Percentiles rank a stretch among this genome's conserved stretches.
These are phyloP conservation scores for Antheraea pernyi DNA, from an alignment of 1,140 invertebrate genomes.

Conservation along the genomic window DNA sequence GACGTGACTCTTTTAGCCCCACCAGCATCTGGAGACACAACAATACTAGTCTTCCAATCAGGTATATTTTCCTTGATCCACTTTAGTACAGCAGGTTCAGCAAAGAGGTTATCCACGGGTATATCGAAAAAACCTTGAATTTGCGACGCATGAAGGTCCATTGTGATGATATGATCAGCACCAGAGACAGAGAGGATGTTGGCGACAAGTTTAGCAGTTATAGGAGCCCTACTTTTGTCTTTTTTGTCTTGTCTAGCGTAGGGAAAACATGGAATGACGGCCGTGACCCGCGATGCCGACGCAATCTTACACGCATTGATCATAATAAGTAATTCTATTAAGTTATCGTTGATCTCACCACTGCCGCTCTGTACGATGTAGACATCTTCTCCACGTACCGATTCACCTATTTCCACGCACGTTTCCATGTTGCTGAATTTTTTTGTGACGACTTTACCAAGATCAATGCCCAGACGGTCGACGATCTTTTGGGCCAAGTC, in stretches of 20 bases:
- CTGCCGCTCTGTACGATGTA: conserved; percentile 99
- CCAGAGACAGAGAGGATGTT: conserved; percentile 99
- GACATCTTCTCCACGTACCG: conserved; percentile 99
- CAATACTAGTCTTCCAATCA: conserved; percentile 98
- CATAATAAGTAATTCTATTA: conserved; percentile 99
- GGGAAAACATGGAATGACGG: conserved; percentile 99
- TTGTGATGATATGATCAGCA: conserved; percentile 99
- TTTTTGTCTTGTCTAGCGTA: conserved; percentile 99
- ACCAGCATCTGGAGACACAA: conserved; percentile 99
- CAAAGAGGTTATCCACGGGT: conserved; percentile 96
- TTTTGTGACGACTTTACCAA: conserved; percentile 98
- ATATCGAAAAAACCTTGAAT: conserved; percentile 88
- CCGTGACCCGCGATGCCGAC: conserved; percentile 97
- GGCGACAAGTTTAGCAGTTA: conserved; percentile 98
- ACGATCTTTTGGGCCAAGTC: conserved; percentile 97
- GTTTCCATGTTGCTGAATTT: conserved; percentile 99
- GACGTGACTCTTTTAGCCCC: conserved; percentile 91
- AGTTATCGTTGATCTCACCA: conserved; percentile 99
- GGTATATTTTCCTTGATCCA: conserved; percentile 99
- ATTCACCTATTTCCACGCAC: conserved; percentile 99
- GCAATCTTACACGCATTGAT: conserved; percentile 99
- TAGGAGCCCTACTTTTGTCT: conserved; percentile 99
- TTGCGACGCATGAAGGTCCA: conserved; percentile 99
- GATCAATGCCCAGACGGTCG: conserved; percentile 96
- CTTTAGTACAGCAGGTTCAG: conserved; percentile 99